phyloP scores from a whole-genome alignment of 2,113 vertebrate genomes.

The Solea senegalensis region DNA sequence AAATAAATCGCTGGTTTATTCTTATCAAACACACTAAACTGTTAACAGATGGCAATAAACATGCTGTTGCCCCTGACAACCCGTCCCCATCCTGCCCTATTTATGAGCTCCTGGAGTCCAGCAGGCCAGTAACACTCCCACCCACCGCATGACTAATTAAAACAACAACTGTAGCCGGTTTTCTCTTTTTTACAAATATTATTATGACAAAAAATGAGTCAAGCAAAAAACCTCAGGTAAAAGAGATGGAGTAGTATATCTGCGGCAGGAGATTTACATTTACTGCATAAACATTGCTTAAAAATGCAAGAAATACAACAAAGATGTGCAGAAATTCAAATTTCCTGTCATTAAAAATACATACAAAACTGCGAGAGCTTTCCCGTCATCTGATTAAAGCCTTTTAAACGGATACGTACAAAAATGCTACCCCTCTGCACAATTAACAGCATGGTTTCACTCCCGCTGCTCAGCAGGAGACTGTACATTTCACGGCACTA shows the following conservation, averaged over 20 bases:
- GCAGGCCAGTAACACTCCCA: constrained; percentile 25
- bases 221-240: too few species aligned
- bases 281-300: too few species aligned
- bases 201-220: not conserved
- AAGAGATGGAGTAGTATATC: too few species aligned
- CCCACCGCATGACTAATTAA: constrained; percentile 61
- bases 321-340: too few species aligned
- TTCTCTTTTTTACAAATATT: constrained; percentile 8
- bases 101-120: constrained; percentile 57
- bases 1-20: constrained; percentile 1
- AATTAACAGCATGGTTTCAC: not conserved
- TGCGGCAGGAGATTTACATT: too few species aligned
- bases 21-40: constrained; percentile 53
- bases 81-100: constrained; percentile 39
- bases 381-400: not conserved
- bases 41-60: constrained; percentile 64
- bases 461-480: constrained; percentile 19
- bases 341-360: too few species aligned
- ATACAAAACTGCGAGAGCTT: too few species aligned
- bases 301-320: too few species aligned
- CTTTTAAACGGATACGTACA: constrained; percentile 8
- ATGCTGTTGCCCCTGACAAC: constrained; percentile 70
- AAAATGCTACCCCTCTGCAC: constrained; percentile 43
- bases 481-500: constrained; percentile 13
- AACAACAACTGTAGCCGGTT: not conserved